Conservation (phyloP, 2,113 vertebrate genomes). For the Pipra filicauda region DNA sequence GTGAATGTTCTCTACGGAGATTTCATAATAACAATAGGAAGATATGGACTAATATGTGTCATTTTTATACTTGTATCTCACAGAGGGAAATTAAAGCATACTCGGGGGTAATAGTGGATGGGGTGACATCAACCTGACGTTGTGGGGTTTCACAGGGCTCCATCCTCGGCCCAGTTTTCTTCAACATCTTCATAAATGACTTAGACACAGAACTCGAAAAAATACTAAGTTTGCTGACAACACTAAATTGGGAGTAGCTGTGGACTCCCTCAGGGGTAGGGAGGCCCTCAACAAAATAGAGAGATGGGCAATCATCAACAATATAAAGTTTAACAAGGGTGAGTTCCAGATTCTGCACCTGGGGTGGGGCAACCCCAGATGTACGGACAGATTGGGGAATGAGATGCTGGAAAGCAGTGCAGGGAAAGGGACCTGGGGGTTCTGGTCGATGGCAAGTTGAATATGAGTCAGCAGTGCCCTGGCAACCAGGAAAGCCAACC, state of each 20-base stretch:
- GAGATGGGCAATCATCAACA: background rate
- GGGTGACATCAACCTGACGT: background rate
- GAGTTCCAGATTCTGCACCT: background rate
- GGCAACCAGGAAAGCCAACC: rapidly evolving
- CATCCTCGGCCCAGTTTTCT: background rate
- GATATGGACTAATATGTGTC: background rate
- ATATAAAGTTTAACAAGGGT: background rate
- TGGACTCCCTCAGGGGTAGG: rapidly evolving
- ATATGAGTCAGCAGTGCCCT: rapidly evolving
- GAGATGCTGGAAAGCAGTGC: background rate
- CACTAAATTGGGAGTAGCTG: background rate
- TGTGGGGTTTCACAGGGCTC: background rate
- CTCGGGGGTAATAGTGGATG: background rate
- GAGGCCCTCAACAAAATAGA: background rate
- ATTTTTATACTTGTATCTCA: background rate
- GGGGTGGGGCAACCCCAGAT: background rate
- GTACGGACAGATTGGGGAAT: background rate
- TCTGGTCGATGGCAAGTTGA: rapidly evolving
- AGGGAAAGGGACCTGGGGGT: rapidly evolving
- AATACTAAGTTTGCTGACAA: rapidly evolving
- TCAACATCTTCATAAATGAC: background rate
- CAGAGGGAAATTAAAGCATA: background rate
- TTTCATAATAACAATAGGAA: background rate
- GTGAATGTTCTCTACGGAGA: background rate
- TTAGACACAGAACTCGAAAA: background rate